Percentiles rank a stretch among this genome's conserved stretches.
Evolutionary conservation across 2,113 vertebrate genomes (phyloP).

Genomic region (Vulpes ferrilata): DNA sequence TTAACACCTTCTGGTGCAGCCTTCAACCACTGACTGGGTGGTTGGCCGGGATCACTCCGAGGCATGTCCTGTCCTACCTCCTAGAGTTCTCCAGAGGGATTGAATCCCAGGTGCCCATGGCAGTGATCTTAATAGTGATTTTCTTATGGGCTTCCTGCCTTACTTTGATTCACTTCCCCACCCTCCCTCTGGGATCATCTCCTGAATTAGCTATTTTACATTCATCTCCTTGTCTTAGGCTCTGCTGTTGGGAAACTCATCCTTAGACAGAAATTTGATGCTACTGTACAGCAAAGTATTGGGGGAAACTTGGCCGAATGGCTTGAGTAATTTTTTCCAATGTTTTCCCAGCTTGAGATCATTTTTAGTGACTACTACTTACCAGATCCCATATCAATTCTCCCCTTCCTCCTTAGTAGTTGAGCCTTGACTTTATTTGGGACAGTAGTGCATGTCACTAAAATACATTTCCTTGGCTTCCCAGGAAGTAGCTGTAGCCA

Average conservation of each 20-base stretch:
- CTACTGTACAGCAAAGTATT: background rate
- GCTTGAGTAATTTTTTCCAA: slow-evolving; percentile 8
- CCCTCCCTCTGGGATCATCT: background rate
- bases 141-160: background rate
- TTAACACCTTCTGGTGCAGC: background rate
- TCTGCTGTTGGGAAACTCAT: background rate
- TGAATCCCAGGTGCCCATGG: background rate
- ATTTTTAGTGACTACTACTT: background rate
- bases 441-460: background rate
- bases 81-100: background rate
- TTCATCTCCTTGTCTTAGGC: background rate
- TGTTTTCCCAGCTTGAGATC: background rate
- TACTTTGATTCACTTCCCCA: background rate
- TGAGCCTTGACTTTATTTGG: background rate
- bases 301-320: background rate
- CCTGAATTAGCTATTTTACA: background rate
- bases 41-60: background rate
- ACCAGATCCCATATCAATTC: background rate
- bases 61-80: background rate
- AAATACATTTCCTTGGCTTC: slow-evolving; percentile 17
- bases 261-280: background rate
- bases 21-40: background rate
- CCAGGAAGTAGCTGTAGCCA: background rate
- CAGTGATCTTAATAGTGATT: background rate
- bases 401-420: background rate